Evolutionary conservation across 1,140 invertebrate species (phyloP).

Genomic region (Drosophila punjabiensis): DNA sequence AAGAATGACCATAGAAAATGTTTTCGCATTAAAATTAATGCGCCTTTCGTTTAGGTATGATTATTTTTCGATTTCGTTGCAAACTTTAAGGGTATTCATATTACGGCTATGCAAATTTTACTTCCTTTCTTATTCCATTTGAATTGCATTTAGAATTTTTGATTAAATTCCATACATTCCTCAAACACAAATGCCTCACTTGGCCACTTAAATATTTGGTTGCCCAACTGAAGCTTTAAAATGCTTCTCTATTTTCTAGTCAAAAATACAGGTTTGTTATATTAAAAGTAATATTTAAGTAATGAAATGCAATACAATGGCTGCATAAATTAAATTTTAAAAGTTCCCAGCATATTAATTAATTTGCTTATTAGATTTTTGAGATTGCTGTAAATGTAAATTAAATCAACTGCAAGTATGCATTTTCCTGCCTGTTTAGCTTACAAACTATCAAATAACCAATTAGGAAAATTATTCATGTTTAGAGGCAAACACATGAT

Average conservation of each 20-base stretch:
- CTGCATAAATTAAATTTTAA: neutral
- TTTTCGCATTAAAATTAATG: too few species aligned
- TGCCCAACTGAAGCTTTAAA: neutral
- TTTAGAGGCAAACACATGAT: neutral
- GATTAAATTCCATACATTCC: neutral
- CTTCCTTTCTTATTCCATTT: neutral
- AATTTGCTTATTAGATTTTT: neutral
- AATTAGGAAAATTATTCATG: constrained; percentile 1
- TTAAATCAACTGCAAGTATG: neutral
- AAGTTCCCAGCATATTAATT: neutral
- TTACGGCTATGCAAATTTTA: neutral
- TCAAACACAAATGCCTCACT: neutral
- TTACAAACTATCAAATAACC: constrained; percentile 5
- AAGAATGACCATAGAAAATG: too few species aligned
- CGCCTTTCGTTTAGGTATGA: too few species aligned
- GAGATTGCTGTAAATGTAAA: neutral
- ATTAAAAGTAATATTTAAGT: neutral
- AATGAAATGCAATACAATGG: neutral
- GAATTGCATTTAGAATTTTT: neutral
- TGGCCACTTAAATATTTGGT: neutral
- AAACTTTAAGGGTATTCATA: too few species aligned
- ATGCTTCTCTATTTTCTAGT: neutral
- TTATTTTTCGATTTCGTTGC: too few species aligned
- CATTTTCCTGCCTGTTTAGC: neutral
- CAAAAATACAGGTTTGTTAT: neutral